Conservation (phyloP, 2,113 vertebrate species). For the Callospermophilus lateralis region DNA sequence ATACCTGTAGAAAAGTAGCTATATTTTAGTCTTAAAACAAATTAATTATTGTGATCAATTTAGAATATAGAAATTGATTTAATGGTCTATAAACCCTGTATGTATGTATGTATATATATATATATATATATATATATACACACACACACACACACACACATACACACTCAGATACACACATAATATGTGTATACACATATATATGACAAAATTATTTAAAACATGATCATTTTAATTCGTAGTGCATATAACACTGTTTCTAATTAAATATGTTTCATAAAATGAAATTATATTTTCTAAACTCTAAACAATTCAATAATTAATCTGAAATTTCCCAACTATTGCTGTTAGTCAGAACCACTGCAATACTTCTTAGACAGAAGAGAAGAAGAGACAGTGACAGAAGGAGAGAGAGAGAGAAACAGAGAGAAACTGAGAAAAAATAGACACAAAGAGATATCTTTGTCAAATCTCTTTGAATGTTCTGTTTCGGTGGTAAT, state of each 20-base stretch:
- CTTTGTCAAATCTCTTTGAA: neutral
- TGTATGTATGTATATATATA: too few species aligned
- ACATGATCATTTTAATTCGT: neutral
- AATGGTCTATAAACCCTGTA: neutral
- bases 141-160: too few species aligned
- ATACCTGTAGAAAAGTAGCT: neutral
- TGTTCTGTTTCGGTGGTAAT: neutral
- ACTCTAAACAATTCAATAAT: neutral
- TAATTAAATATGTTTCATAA: neutral
- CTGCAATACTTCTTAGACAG: neutral
- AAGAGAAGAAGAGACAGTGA: neutral
- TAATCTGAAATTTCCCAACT: neutral
- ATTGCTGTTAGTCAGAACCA: neutral
- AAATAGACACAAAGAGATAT: too few species aligned
- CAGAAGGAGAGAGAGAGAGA: neutral
- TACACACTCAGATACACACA: too few species aligned
- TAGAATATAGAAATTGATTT: neutral
- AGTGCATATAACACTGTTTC: neutral
- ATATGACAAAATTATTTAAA: neutral
- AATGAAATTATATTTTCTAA: neutral
- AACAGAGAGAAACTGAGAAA: neutral
- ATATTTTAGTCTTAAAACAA: neutral
- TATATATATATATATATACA: too few species aligned
- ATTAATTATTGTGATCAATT: neutral
- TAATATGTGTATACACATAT: too few species aligned